phyloP scores from a whole-genome alignment of 1,140 invertebrate species.

The Drosophila arizonae region DNA sequence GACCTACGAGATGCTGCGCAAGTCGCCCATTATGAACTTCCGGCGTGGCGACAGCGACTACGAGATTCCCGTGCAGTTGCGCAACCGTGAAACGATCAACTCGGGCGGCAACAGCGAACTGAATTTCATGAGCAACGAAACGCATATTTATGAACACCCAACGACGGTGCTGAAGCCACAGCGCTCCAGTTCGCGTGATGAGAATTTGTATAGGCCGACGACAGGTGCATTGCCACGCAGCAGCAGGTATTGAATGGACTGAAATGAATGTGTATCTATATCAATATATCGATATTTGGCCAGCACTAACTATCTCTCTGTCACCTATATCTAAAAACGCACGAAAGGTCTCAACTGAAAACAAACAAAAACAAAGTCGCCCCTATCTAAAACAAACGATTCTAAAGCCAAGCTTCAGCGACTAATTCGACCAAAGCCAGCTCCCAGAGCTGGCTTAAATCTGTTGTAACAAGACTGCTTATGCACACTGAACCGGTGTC shows the following conservation, averaged over 20 bases:
- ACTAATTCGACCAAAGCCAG: slow-evolving; percentile 19
- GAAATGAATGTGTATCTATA: neutral
- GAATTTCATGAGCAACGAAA: slow-evolving; percentile 80
- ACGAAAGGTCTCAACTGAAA: neutral
- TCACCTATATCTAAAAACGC: slow-evolving; percentile 6
- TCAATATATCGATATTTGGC: neutral
- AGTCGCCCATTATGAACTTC: slow-evolving; percentile 76
- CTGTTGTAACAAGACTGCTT: slow-evolving; percentile 40
- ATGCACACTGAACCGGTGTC: slow-evolving; percentile 21
- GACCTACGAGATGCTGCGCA: slow-evolving; percentile 76
- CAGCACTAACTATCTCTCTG: neutral
- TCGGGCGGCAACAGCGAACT: slow-evolving; percentile 77
- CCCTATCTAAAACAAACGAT: slow-evolving; percentile 4
- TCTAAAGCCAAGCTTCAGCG: slow-evolving; percentile 28
- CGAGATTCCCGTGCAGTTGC: slow-evolving; percentile 56
- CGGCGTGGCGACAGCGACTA: slow-evolving; percentile 70
- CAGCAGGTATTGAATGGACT: slow-evolving; percentile 72
- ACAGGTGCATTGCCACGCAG: slow-evolving; percentile 46
- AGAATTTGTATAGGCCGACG: slow-evolving; percentile 61
- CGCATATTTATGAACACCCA: slow-evolving; percentile 74
- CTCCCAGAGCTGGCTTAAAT: slow-evolving; percentile 8
- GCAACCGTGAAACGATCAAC: slow-evolving; percentile 76
- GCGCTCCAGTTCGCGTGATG: slow-evolving; percentile 49
- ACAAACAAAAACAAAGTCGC: slow-evolving; percentile 11
- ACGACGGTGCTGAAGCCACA: slow-evolving; percentile 67